Base-by-base conservation (phyloP, 2,113 vertebrate species). In the Tragelaphus imberbis region DNA sequence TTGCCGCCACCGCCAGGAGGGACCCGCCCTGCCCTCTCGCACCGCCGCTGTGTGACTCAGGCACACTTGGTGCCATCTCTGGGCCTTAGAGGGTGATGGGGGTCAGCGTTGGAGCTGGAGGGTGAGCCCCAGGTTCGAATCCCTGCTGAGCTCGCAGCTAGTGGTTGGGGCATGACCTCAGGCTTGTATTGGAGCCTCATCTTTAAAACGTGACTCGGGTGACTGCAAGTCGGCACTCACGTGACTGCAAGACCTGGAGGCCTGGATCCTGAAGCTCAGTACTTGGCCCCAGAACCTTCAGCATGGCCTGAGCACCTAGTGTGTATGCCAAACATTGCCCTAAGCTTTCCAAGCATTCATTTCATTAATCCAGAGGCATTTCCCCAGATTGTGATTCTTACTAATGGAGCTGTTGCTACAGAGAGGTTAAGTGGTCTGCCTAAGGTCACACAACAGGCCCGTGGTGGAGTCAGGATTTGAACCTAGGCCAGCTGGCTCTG, bases 91-190 rank as follows among this genome's bases (percentile, higher is more conserved):
- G 30, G 17, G 23, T 30, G 28, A 71, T 16, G 7, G 1, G 47
- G 19, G 21, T 68, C 68, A 49, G 30, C 17, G 1, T 0, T 14
- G 15, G 28, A 7, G 21, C 86, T n/a, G 81, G 12, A 51, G 51
- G 8, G n/a, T 25, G 30, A 56, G 28, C 36, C 3, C 33, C 19
- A 2, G 30, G 55, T 51, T 84, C 40, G 8, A 94, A 40, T 36
- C 49, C 47, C 23, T 0, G 1, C 86, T 17, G 25, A 4, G 36
- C 58, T 40, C 15, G 33, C 30, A 1, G 6, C 36, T 2, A 1
- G 56, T 63, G 40, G 14, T 1, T 1, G 49, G 75, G 40, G 8
- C 2, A 13, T 23, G 2, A 11, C 55, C 6, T 25, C 23, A 6
- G 17, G 11, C 25, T 16, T 36, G 33, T 33, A 25, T 6, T 23